Conservation (phyloP, 1,140 invertebrate genomes). For the Drosophila sechellia region DNA sequence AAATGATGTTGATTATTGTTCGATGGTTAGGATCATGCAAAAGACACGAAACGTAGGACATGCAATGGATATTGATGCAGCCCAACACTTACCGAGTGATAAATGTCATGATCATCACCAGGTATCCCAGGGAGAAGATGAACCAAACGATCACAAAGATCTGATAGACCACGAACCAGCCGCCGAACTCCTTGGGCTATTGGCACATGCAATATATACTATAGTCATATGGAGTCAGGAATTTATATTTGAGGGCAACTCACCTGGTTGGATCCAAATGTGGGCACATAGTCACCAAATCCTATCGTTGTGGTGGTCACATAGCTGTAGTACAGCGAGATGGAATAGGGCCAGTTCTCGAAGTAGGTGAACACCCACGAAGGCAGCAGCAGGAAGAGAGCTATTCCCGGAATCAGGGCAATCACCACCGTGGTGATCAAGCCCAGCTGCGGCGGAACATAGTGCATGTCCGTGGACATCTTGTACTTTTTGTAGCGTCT, state of each 20-base stretch:
- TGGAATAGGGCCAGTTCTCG: constrained; percentile 95
- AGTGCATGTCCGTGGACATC: constrained; percentile 86
- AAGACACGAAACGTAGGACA: constrained; percentile 40
- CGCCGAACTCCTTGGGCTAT: constrained; percentile 78
- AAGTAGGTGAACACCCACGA: constrained; percentile 94
- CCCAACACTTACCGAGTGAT: constrained; percentile 86
- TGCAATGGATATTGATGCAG: constrained; percentile 26
- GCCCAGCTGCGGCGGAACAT: constrained; percentile 89
- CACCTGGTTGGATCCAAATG: constrained; percentile 86
- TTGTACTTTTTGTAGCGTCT: constrained; percentile 91
- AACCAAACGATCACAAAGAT: constrained; percentile 89
- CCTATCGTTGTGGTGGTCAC: constrained; percentile 97
- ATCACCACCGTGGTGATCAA: constrained; percentile 91
- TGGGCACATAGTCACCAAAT: constrained; percentile 96
- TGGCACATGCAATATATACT: too few relatives aligned
- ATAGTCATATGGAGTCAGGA: not conserved
- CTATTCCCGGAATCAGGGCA: constrained; percentile 93
- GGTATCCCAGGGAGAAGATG: constrained; percentile 94
- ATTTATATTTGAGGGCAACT: constrained; percentile 19
- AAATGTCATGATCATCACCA: constrained; percentile 95
- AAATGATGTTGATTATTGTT: constrained; percentile 7
- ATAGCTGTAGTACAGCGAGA: constrained; percentile 95
- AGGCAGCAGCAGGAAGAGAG: constrained; percentile 96
- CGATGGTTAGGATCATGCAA: constrained; percentile 51
- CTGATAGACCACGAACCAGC: constrained; percentile 82